A percentile compares a stretch with the other conserved stretches of the same genome.
Evolutionary conservation across 2,888 invertebrate genomes (phyloP).

Genomic region (Apotomis turbidana): DNA sequence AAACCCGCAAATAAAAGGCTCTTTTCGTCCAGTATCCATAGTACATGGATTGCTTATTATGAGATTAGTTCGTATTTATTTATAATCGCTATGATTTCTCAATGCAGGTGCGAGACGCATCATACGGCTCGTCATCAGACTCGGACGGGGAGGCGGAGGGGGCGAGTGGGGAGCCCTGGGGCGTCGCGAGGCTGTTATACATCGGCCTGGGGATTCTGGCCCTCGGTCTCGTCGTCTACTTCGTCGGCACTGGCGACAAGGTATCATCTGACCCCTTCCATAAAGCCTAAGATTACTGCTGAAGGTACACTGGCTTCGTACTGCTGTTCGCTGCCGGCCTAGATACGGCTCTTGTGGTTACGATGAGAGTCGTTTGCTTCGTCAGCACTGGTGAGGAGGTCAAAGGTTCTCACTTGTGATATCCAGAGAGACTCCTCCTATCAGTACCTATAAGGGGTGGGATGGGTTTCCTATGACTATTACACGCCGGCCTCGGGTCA

Average conservation of each 20-base stretch:
- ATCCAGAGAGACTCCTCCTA: too few species aligned
- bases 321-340: not conserved
- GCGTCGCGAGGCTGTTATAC: slow-evolving; percentile 92
- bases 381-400: slow-evolving; percentile 90
- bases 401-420: too few species aligned
- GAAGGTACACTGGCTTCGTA: not conserved
- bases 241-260: slow-evolving; percentile 91
- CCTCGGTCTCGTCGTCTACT: slow-evolving; percentile 93
- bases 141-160: slow-evolving; percentile 87
- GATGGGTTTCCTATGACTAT: not conserved
- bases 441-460: too few species aligned
- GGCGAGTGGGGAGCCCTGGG: slow-evolving; percentile 88
- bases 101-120: slow-evolving; percentile 92
- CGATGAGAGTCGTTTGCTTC: slow-evolving; percentile 88
- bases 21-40: too few species aligned
- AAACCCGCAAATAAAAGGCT: too few species aligned
- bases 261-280: not conserved
- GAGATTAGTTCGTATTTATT: not conserved
- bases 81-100: not conserved
- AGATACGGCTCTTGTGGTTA: too few species aligned
- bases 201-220: slow-evolving; percentile 93
- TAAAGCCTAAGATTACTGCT: too few species aligned
- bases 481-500: too few species aligned
- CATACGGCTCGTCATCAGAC: slow-evolving; percentile 89
- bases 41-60: too few species aligned